A percentile compares a stretch with the other conserved stretches of the same genome.
Conservation (phyloP, 2,797 vertebrate species). For the Ctenopoma kingsleyae region DNA sequence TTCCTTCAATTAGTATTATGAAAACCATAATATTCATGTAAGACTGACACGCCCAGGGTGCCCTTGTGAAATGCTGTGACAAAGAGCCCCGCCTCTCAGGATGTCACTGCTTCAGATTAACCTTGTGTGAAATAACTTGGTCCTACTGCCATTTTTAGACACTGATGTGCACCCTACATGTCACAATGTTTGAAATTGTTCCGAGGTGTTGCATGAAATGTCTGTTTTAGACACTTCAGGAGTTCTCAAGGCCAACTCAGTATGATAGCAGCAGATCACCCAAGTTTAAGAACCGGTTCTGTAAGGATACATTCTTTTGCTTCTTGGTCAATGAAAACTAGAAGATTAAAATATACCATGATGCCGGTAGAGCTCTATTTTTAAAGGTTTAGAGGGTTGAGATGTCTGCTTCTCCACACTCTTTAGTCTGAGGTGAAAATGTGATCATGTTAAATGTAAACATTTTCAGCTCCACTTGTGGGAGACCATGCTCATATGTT, state of each 20-base stretch:
- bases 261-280: not conserved
- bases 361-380: slow-evolving; percentile 2
- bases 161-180: not conserved
- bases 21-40: slow-evolving; percentile 29
- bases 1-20: slow-evolving; percentile 36
- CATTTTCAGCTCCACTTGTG: not conserved
- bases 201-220: not conserved
- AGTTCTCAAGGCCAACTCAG: not conserved
- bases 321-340: slow-evolving; percentile 18
- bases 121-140: slow-evolving; percentile 24
- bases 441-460: slow-evolving; percentile 1
- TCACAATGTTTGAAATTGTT: slow-evolving; percentile 1
- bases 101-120: slow-evolving; percentile 33
- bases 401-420: slow-evolving; percentile 33
- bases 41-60: slow-evolving; percentile 19
- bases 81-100: slow-evolving; percentile 9
- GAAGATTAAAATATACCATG: slow-evolving; percentile 8
- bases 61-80: slow-evolving; percentile 40
- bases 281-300: slow-evolving; percentile 1
- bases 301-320: slow-evolving; percentile 1
- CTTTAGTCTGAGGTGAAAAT: slow-evolving; percentile 8
- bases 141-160: not conserved
- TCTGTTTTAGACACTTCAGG: slow-evolving; percentile 9
- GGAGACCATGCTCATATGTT: not conserved
- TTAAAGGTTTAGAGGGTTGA: slow-evolving; percentile 22